These are phyloP conservation scores for Leptinotarsa juncta DNA, from an alignment of 2,888 invertebrate genomes.

Conservation along the genomic window DNA sequence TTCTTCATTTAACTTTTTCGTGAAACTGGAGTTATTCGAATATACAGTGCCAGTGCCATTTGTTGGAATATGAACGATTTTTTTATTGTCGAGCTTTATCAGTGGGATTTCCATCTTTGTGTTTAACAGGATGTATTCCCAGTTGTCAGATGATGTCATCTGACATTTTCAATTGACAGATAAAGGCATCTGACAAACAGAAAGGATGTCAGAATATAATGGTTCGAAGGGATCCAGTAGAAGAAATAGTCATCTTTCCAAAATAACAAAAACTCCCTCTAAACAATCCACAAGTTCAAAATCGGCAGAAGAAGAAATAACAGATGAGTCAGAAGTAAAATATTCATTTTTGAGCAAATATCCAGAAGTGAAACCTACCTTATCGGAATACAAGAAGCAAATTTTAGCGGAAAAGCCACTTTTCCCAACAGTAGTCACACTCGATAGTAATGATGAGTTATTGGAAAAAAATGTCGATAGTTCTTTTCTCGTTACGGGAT, in stretches of 20 bases:
- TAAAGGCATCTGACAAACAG: too few relatives aligned
- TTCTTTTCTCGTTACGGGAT: conserved; percentile 57
- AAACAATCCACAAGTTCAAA: background rate
- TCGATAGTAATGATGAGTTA: conserved; percentile 23
- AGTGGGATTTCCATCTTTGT: too few relatives aligned
- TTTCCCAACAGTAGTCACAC: conserved; percentile 22
- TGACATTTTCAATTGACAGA: too few relatives aligned
- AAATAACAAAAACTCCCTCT: background rate
- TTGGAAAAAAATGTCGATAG: conserved; percentile 28
- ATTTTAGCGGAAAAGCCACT: background rate
- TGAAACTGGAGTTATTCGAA: too few relatives aligned
- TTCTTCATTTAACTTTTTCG: too few relatives aligned
- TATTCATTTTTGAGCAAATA: background rate
- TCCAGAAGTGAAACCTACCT: background rate
- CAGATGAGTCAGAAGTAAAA: background rate
- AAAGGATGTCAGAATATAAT: background rate
- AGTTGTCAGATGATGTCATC: too few relatives aligned
- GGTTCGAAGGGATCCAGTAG: background rate
- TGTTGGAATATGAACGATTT: too few relatives aligned
- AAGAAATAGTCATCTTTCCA: background rate
- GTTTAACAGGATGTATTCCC: too few relatives aligned
- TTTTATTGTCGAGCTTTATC: too few relatives aligned
- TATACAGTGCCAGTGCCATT: too few relatives aligned
- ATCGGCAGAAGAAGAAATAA: background rate
- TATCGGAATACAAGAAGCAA: background rate